Conservation (phyloP, 2,888 invertebrate species). For the Psococerastis gibbosa region DNA sequence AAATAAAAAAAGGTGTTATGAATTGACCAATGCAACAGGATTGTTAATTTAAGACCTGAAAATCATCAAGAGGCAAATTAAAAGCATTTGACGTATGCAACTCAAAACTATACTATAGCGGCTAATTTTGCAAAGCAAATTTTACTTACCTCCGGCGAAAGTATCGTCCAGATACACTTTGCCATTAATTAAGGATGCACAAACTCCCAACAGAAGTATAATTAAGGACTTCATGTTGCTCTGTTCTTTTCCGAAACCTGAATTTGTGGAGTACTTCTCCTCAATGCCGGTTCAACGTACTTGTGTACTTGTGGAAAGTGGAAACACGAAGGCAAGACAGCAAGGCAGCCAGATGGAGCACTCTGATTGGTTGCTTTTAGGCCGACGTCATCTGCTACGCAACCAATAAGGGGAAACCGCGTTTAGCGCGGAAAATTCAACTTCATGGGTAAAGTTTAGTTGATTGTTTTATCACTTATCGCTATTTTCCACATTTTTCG, state of each 20-base stretch:
- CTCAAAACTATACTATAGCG: conserved; percentile 1
- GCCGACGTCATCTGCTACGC: background rate
- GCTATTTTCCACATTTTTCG: no score
- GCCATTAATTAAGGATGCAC: conserved; percentile 37
- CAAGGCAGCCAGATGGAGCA: conserved; percentile 47
- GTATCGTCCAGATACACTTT: conserved; percentile 63
- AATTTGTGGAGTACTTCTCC: background rate
- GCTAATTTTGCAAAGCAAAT: conserved; percentile 14
- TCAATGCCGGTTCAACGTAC: conserved; percentile 12
- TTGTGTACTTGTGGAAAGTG: no score
- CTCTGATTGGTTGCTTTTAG: conserved; percentile 32
- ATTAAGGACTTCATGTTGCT: background rate
- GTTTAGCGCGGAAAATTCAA: no score
- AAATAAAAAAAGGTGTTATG: no score
- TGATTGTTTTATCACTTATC: no score
- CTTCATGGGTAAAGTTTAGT: no score
- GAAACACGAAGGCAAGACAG: conserved; percentile 16
- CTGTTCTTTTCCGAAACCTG: background rate
- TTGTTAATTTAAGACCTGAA: no score
- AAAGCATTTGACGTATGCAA: conserved; percentile 11
- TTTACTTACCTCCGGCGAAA: conserved; percentile 56
- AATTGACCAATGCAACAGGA: no score
- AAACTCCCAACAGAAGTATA: conserved; percentile 35
- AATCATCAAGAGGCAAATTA: no score
- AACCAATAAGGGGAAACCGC: conserved; percentile 19